Conservation (phyloP, 1,140 invertebrate species). For the Yoshiicerus persimilis region DNA sequence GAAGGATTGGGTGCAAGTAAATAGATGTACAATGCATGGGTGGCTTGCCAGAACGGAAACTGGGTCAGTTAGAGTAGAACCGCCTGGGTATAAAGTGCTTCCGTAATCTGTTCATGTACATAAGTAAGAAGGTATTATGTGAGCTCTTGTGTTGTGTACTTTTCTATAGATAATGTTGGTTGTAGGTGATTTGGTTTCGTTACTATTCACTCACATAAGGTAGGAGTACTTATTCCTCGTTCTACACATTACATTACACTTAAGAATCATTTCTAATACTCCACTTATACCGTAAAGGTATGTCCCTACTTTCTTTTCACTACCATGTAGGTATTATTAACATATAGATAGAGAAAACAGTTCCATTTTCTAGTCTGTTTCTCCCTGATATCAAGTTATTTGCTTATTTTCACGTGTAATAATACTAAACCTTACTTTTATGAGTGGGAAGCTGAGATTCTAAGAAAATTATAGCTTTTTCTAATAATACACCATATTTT, state of each 20-base stretch:
- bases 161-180: background rate
- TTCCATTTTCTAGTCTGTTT: background rate
- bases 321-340: background rate
- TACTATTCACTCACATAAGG: background rate
- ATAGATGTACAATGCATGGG: background rate
- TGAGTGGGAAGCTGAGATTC: background rate
- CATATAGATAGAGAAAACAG: background rate
- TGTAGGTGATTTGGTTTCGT: background rate
- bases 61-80: background rate
- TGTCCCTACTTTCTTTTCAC: background rate
- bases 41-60: background rate
- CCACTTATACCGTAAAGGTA: background rate
- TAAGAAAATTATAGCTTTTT: background rate
- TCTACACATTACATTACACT: background rate
- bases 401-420: background rate
- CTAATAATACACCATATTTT: background rate
- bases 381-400: background rate
- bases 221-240: background rate
- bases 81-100: background rate
- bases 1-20: background rate
- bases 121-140: background rate
- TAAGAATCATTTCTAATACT: background rate
- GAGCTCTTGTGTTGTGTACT: background rate
- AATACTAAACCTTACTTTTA: background rate
- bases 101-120: background rate